phyloP scores from a whole-genome alignment of 2,888 invertebrate genomes.

The Caenorhabditis sulstoni region DNA sequence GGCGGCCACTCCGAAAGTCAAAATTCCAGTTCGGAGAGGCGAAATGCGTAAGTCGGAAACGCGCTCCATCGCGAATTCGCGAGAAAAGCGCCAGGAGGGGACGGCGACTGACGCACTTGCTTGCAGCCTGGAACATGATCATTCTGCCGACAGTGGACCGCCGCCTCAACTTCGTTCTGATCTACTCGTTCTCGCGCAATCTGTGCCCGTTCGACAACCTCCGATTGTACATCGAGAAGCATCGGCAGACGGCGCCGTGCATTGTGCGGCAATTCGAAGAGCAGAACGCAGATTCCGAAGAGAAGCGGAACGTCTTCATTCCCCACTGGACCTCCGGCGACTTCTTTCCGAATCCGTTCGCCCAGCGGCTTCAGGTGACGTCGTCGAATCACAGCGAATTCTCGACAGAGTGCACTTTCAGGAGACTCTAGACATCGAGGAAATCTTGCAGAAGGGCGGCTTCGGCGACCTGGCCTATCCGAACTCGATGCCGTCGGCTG shows the following conservation, averaged over 20 bases:
- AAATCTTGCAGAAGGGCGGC: conserved; percentile 28
- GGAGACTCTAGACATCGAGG: conserved; percentile 21
- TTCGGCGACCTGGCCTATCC: conserved; percentile 24
- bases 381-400: too few relatives aligned
- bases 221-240: conserved; percentile 9
- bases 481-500: background rate
- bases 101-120: background rate
- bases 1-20: background rate
- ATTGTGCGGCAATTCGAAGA: background rate
- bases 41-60: conserved; percentile 25
- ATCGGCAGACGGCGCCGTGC: conserved; percentile 12
- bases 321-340: conserved; percentile 25
- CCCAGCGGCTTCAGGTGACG: conserved; percentile 10
- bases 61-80: background rate
- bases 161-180: conserved; percentile 19
- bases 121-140: conserved; percentile 37
- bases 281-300: background rate
- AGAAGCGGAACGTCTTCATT: conserved; percentile 24
- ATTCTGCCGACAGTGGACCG: conserved; percentile 19
- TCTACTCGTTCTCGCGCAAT: conserved; percentile 29
- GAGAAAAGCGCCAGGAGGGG: background rate
- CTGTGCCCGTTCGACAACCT: conserved; percentile 22
- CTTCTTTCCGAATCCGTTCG: conserved; percentile 28
- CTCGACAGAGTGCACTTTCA: background rate
- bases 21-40: conserved; percentile 1